These are phyloP conservation scores for Tringa solitaria DNA, from an alignment of 2,113 vertebrate genomes.

Conservation along the genomic window DNA sequence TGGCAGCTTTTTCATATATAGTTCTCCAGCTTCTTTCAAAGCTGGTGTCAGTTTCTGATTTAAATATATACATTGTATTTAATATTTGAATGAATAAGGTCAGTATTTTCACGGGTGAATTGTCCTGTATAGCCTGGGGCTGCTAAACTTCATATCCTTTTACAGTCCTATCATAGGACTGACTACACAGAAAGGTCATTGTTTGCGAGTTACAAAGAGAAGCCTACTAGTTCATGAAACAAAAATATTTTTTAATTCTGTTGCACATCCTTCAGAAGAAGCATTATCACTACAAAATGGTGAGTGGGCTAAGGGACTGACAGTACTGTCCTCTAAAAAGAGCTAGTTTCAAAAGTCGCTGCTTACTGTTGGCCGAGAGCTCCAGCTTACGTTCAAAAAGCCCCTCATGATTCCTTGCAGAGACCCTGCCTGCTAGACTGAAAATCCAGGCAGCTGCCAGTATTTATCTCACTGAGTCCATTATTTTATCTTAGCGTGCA, in stretches of 20 bases:
- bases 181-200: background rate
- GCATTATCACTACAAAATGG: background rate
- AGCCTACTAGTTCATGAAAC: background rate
- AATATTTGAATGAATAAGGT: background rate
- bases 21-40: background rate
- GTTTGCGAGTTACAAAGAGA: background rate
- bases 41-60: background rate
- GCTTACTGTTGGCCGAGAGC: background rate
- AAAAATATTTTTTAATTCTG: background rate
- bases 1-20: background rate
- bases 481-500: constrained; percentile 1
- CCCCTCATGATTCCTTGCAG: background rate
- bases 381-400: background rate
- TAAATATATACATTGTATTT: background rate
- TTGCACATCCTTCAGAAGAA: background rate
- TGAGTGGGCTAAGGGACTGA: background rate
- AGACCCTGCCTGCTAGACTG: background rate
- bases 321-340: background rate
- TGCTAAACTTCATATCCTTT: background rate
- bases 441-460: constrained; percentile 1
- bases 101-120: background rate
- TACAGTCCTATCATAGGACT: background rate
- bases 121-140: background rate
- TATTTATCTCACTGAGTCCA: background rate
- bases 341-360: background rate